Evolutionary conservation across 2,113 vertebrate species (phyloP).

Genomic region (Dipodomys stephensi): DNA sequence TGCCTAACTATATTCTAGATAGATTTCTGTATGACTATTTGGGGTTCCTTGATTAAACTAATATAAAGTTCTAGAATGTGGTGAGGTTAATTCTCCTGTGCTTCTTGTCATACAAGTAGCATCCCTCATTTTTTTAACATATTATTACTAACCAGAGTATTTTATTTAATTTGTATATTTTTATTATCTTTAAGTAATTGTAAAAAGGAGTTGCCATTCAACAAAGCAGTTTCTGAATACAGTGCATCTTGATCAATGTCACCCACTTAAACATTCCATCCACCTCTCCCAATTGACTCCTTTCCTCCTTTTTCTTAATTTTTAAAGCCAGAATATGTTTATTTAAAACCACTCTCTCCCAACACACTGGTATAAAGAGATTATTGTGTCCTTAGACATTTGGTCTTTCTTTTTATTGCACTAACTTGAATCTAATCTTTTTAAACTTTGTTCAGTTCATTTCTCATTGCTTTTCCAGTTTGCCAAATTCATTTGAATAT

Average conservation of each 20-base stretch:
- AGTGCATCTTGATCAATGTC: too few species aligned
- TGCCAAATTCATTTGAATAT: conserved; percentile 57
- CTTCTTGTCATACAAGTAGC: neutral
- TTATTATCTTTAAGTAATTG: too few species aligned
- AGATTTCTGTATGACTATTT: neutral
- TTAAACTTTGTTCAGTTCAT: conserved; percentile 29
- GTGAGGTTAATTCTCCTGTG: neutral
- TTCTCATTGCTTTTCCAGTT: conserved; percentile 39
- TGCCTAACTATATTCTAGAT: neutral
- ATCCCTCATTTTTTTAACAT: neutral
- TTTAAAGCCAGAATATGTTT: too few species aligned
- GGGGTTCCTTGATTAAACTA: neutral
- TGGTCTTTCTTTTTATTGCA: neutral
- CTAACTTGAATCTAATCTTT: conserved; percentile 47
- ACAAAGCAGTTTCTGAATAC: too few species aligned
- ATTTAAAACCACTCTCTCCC: neutral
- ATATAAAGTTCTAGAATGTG: neutral
- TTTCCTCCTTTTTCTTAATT: too few species aligned
- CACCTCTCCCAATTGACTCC: too few species aligned
- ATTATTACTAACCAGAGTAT: neutral
- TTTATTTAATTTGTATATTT: too few species aligned
- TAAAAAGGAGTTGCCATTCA: too few species aligned
- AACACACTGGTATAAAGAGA: neutral
- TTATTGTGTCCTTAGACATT: neutral
- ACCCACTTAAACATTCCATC: too few species aligned